Evolutionary conservation across 2,888 invertebrate species (phyloP).

Genomic region (Melikaiella ostensackeni): DNA sequence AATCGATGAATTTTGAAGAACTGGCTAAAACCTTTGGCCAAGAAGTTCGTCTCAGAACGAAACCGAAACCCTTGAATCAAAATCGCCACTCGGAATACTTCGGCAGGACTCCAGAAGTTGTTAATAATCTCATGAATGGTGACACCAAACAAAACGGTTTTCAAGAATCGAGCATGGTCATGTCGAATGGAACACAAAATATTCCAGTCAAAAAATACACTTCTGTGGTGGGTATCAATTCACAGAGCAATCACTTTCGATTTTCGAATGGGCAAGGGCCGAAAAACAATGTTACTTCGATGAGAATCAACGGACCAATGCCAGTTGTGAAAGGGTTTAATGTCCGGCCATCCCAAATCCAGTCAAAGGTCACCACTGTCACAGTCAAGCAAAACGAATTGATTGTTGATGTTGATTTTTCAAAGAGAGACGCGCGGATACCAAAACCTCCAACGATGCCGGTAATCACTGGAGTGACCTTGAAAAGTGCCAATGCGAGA

Average conservation of each 20-base stretch:
- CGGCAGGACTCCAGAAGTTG: constrained; percentile 49
- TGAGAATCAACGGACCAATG: constrained; percentile 49
- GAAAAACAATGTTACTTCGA: constrained; percentile 45
- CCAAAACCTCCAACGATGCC: constrained; percentile 72
- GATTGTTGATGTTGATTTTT: constrained; percentile 23
- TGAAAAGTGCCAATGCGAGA: constrained; percentile 67
- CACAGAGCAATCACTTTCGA: constrained; percentile 43
- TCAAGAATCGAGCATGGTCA: constrained; percentile 5
- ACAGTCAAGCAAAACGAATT: constrained; percentile 46
- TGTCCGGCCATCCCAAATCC: constrained; percentile 38
- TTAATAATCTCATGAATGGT: constrained; percentile 40
- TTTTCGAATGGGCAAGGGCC: constrained; percentile 35
- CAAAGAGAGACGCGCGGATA: constrained; percentile 43
- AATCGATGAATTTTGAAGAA: constrained; percentile 67
- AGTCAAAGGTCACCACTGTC: constrained; percentile 46
- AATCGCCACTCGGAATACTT: constrained; percentile 63
- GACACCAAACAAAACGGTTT: constrained; percentile 53
- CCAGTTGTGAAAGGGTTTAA: constrained; percentile 68
- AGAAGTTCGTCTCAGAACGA: constrained; percentile 61
- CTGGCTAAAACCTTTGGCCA: constrained; percentile 70
- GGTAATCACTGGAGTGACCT: constrained; percentile 73
- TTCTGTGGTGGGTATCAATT: constrained; percentile 65
- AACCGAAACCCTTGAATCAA: constrained; percentile 55
- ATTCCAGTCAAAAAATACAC: constrained; percentile 62
- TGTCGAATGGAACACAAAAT: background rate